Evolutionary conservation across 2,797 vertebrate species (phyloP), one percentile per base, ranked within the genome.

Genomic region (Aldrovandia affinis): DNA sequence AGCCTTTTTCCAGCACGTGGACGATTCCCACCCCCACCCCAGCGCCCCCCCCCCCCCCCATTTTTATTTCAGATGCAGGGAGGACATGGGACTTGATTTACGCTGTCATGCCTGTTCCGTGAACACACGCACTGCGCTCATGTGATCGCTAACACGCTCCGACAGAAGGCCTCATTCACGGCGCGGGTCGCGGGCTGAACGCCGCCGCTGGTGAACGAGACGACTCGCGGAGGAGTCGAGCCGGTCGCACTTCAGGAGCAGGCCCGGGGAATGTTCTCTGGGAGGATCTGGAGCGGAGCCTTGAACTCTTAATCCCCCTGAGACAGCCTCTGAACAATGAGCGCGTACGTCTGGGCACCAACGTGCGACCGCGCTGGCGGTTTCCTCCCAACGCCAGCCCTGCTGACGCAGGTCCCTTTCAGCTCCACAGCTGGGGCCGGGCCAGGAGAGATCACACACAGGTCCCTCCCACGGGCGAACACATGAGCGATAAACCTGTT

Each of bases 341-440:
- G 36, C 84, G 83, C 90, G 91, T 90, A 88, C 90, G 92, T 93
- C 88, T 91, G 90, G 89, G 82, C 82, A 87, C 65, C n/a, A n/a
- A 33, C 85, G 70, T 61, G 87, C 85, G 28, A 83, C 47, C 6
- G 12, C 47, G 6, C 6, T 5, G 6, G 47, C 1, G 47, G 47
- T 50, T 50, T 50, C 47, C 47, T 12, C 47, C 47, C 12, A 12
- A 85, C 81, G 90, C 86, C 87, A 88, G 73, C 54, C 88, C 90
- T 88, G 83, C 83, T 87, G 89, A 88, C 90, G 91, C 92, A 92
- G 91, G 90, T 92, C 89, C 88, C 91, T 22, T 44, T 70, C 30
- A 59, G 84, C 75, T 83, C 18, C 89, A 89, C 93, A 94, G 93
- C 92, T 93, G 93, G 84, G 82, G 79, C 52, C 54, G 28, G 30